Evolutionary conservation across 2,113 vertebrate genomes (phyloP), one percentile per base, ranked within the genome.

Genomic region (Gambusia affinis): DNA sequence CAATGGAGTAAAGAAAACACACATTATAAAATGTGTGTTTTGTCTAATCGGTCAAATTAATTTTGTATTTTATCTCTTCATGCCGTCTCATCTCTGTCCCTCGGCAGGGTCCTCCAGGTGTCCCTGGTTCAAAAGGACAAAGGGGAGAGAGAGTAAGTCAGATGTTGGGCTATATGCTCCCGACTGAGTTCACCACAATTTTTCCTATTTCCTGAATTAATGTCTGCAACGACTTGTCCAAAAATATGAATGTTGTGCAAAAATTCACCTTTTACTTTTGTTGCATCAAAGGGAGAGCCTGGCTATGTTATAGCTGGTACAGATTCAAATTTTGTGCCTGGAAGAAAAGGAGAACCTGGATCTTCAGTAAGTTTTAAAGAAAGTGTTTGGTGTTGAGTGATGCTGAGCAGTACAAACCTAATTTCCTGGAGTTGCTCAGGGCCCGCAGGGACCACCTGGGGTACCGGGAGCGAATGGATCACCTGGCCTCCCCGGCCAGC

Each of bases 61-160:
- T n/a, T 57, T 8, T 11, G 33, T 7, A 35, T 12, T 37, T 37
- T 11, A 30, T n/a, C 4, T 51, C 2, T 17, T 62, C 4, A 51
- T 31, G 7, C 15, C 11, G 29, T 67, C 57, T 73, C 3, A 5
- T 62, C 7, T 80, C 12, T 62, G 51, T 71, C 17, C 24, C 12
- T 85, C 10, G 78, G 3, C 82, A 97, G 97, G 97, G 97, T 22
- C 85, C 76, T 66, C 92, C 90, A 2, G 97, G 97, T 27, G 79
- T 83, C 62, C 76, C 95, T 6, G 97, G 97, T 78, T 86, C 90
- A 31, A 93, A 86, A 0, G 97, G 97, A 17, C 96, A 96, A 11
- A 96, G 96, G 93, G 97, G 97, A 86, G 96, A 97, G 67, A 94
- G 96, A 83, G 97, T 97, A 81, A 94, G 96, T 94, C 24, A 27